A percentile compares a stretch with the other conserved stretches of the same genome.
Conservation (phyloP, 2,797 vertebrate genomes). For the Anguilla pacifica region DNA sequence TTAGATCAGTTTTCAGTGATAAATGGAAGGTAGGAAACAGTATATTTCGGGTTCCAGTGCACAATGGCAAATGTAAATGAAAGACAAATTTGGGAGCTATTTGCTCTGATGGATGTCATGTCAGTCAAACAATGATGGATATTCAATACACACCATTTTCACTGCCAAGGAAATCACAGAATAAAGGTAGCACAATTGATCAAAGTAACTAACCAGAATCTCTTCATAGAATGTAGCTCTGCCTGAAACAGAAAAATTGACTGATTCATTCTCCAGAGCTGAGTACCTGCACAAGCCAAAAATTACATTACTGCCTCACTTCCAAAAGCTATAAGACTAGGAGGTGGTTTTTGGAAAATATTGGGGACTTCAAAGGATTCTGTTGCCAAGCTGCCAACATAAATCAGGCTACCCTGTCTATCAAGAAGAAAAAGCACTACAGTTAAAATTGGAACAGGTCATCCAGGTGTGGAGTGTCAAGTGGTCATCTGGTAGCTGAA, state of each 20-base stretch:
- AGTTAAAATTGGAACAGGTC: neutral
- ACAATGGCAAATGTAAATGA: neutral
- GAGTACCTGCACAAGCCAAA: neutral
- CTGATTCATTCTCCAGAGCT: neutral
- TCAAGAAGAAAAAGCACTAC: neutral
- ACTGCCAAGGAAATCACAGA: neutral
- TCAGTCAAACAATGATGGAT: neutral
- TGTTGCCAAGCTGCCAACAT: neutral
- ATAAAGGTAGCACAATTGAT: neutral
- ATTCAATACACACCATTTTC: neutral
- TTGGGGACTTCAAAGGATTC: neutral
- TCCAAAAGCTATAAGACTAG: constrained; percentile 10
- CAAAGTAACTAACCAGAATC: neutral
- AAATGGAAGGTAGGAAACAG: neutral
- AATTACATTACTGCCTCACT: constrained; percentile 14
- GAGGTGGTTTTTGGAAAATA: neutral
- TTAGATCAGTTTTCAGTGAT: neutral
- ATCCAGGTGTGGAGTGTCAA: neutral
- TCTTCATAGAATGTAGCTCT: neutral
- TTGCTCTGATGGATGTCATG: neutral
- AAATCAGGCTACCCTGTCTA: constrained; percentile 9
- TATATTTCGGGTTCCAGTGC: neutral
- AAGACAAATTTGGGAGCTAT: neutral
- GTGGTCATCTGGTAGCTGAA: neutral
- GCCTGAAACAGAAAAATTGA: neutral